These are phyloP conservation scores for Hippocampus comes DNA, from an alignment of 2,113 vertebrate species.

Conservation along the genomic window DNA sequence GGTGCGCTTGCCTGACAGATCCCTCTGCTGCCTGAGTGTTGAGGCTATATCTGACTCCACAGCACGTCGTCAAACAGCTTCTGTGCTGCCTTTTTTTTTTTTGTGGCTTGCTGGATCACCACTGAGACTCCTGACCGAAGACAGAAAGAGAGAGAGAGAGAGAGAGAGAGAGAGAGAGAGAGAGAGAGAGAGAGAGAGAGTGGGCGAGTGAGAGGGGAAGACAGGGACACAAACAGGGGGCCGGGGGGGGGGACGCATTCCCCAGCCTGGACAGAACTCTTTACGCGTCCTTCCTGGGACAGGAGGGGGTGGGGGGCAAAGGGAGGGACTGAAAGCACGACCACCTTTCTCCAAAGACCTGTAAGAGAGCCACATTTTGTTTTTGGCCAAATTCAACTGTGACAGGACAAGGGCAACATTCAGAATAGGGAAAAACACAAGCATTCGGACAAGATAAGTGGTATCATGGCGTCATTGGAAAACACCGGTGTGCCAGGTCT, in stretches of 20 bases:
- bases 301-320: slow-evolving; percentile 49
- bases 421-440: slow-evolving; percentile 23
- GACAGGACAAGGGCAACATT: slow-evolving; percentile 12
- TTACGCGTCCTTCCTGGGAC: slow-evolving; percentile 49
- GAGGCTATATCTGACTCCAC: slow-evolving; percentile 32
- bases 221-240: slow-evolving; percentile 4
- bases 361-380: slow-evolving; percentile 26
- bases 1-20: slow-evolving; percentile 44
- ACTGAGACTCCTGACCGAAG: background rate
- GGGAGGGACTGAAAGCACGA: slow-evolving; percentile 54
- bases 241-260: background rate
- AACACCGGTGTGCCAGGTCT: slow-evolving; percentile 51
- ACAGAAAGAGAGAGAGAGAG: background rate
- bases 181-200: background rate
- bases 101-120: slow-evolving; percentile 4
- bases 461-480: slow-evolving; percentile 65
- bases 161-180: background rate
- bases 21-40: slow-evolving; percentile 33
- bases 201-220: background rate
- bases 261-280: slow-evolving; percentile 29
- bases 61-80: slow-evolving; percentile 25
- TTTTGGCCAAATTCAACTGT: slow-evolving; percentile 20
- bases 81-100: slow-evolving; percentile 25
- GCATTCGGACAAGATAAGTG: slow-evolving; percentile 27
- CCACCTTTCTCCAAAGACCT: slow-evolving; percentile 40